phyloP scores from a whole-genome alignment of 2,888 invertebrate species.

The Melanargia galathea region DNA sequence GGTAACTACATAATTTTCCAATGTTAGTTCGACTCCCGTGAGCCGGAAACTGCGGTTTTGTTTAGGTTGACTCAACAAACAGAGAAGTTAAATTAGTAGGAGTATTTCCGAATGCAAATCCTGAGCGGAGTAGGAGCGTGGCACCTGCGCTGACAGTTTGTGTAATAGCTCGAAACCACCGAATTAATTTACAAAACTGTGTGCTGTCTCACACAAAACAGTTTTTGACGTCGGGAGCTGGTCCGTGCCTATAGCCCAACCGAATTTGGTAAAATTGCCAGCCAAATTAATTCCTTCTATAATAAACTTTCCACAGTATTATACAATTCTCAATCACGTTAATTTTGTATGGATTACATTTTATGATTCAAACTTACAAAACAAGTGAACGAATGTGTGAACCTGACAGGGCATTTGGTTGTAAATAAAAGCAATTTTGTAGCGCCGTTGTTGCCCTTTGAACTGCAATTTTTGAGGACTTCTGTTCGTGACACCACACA shows the following conservation, averaged over 20 bases:
- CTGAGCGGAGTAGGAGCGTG: conserved; percentile 57
- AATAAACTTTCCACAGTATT: background rate
- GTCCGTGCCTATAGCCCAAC: conserved; percentile 47
- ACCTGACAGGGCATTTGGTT: conserved; percentile 39
- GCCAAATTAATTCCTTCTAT: background rate
- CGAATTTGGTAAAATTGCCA: conserved; percentile 38
- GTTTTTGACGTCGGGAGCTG: conserved; percentile 65
- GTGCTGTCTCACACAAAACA: conserved; percentile 68
- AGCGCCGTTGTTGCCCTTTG: conserved; percentile 51
- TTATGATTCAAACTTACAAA: conserved; percentile 5
- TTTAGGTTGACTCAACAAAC: conserved; percentile 67
- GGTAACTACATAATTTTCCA: conserved; percentile 37
- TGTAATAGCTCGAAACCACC: conserved; percentile 77
- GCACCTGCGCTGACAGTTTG: conserved; percentile 78
- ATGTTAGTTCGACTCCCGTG: conserved; percentile 50
- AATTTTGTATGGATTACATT: background rate
- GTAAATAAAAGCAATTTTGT: conserved; percentile 52
- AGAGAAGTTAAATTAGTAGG: conserved; percentile 75
- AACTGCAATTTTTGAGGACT: conserved; percentile 53
- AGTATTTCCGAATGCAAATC: conserved; percentile 75
- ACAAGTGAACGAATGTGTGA: conserved; percentile 27
- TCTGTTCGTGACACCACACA: conserved; percentile 51
- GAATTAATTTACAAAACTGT: conserved; percentile 79
- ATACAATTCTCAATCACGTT: too few species aligned
- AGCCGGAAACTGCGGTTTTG: conserved; percentile 54